Conservation (phyloP, 2,797 vertebrate species). For the Sebastes iracundus region DNA sequence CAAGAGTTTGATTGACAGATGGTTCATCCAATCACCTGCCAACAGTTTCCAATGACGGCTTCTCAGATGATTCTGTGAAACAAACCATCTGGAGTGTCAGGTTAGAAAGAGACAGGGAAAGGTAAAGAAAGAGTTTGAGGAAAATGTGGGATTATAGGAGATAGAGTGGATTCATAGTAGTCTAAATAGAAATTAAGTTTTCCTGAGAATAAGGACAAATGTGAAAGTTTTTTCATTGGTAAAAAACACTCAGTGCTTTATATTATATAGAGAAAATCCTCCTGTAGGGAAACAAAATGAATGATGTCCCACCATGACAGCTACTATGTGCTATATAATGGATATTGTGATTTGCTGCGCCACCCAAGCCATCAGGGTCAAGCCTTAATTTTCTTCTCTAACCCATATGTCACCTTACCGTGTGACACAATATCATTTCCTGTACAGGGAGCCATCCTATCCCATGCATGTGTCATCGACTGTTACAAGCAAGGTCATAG, state of each 20-base stretch:
- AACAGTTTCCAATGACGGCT: not conserved
- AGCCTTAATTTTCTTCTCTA: slow-evolving; percentile 33
- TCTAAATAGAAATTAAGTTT: not conserved
- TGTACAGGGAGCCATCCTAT: slow-evolving; percentile 12
- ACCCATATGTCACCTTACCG: slow-evolving; percentile 49
- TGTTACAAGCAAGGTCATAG: slow-evolving; percentile 50
- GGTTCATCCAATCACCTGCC: not conserved
- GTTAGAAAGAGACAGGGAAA: not conserved
- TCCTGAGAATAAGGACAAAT: not conserved
- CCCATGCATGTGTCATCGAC: slow-evolving; percentile 18
- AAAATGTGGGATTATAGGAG: not conserved
- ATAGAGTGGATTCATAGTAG: not conserved
- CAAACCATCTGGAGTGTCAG: not conserved
- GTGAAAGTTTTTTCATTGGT: not conserved
- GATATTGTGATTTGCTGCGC: slow-evolving; percentile 40
- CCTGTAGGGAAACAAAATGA: not conserved
- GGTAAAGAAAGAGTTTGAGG: too few relatives aligned
- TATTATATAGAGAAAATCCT: slow-evolving; percentile 7
- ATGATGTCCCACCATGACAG: slow-evolving; percentile 26
- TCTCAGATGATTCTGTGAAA: not conserved
- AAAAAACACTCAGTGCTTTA: not conserved
- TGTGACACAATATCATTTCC: slow-evolving; percentile 63
- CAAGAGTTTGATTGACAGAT: not conserved
- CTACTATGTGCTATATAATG: slow-evolving; percentile 17
- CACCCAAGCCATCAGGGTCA: slow-evolving; percentile 31